Evolutionary conservation across 92 coral and sea anemone genomes (phyloP), one percentile per base, ranked within the genome.

Genomic region (Phenganax stokvisi): DNA sequence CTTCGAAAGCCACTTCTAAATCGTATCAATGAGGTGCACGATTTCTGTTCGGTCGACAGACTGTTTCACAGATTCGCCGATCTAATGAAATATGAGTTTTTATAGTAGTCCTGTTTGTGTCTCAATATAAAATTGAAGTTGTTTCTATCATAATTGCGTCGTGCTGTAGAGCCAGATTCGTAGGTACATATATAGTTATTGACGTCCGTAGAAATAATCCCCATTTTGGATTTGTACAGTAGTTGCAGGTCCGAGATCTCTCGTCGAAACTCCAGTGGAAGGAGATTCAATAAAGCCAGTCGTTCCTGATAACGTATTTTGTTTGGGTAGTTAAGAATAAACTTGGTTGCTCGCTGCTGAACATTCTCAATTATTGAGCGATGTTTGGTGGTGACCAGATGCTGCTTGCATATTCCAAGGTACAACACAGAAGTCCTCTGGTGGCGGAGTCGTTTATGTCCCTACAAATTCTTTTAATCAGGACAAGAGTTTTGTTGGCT

Each of bases 251-350:
- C 80, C 10, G 68, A 27, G 31, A 84, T 69, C 77, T 78, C 84
- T 56, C 87, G 68, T 53, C 87, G 74, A 54, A 59, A 68, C 52
- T 78, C 84, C 7, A 78, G 57, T 44, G 87, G 87, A 16, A 78
- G 54, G 13, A 59, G 65, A 20, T 59, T 59, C 65, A 27, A 12
- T 59, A 12, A 5, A 59, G 17, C 65, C 65, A 8, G 9, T 56
- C 60, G 10, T 56, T 20, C 25, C 25, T 9, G 60, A 56, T 13
- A 56, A 56, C 9, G 15, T 13, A 56, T 56, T 13, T 56, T 13
- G 9, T 56, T 56, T 9, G 60, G 60, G 60, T 13, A 56, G 60
- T 56, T 56, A 8, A 56, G 60, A 13, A 56, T 20, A 20, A 20
- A 20, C 25, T 60, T 60, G 66, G 12, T 60, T 60, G 66, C 66